A percentile compares a stretch with the other conserved stretches of the same genome.
phyloP scores from a whole-genome alignment of 1,140 invertebrate genomes.

The Acromyrmex echinatior region DNA sequence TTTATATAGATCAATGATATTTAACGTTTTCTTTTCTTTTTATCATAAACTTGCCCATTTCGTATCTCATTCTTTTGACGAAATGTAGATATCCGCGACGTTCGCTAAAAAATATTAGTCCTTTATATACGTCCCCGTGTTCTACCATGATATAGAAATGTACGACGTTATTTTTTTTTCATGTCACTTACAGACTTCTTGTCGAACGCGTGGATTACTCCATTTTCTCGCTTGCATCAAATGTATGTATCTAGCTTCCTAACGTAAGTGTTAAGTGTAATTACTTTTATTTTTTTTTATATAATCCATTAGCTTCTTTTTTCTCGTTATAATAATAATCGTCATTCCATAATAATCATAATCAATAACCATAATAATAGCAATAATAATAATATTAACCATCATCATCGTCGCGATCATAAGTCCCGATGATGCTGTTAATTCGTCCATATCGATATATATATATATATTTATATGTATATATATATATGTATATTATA shows the following conservation, averaged over 20 bases:
- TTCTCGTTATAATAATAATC: constrained; percentile 80
- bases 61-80: constrained; percentile 55
- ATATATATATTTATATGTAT: constrained; percentile 30
- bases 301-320: constrained; percentile 79
- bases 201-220: constrained; percentile 51
- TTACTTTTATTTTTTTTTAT: constrained; percentile 80
- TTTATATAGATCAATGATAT: constrained; percentile 21
- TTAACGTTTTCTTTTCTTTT: constrained; percentile 8
- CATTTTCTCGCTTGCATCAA: constrained; percentile 77
- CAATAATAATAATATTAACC: constrained; percentile 78
- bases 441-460: constrained; percentile 75
- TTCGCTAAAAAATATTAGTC: constrained; percentile 70
- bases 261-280: constrained; percentile 83
- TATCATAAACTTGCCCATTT: constrained; percentile 24
- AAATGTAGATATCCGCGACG: constrained; percentile 70
- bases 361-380: constrained; percentile 79
- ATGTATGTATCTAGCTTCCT: constrained; percentile 83
- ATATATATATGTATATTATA: constrained; percentile 18
- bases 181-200: constrained; percentile 67
- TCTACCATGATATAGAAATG: constrained; percentile 76
- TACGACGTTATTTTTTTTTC: constrained; percentile 72
- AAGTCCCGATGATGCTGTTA: constrained; percentile 75
- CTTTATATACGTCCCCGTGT: constrained; percentile 74
- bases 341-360: constrained; percentile 77
- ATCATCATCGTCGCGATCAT: constrained; percentile 74